Conservation (phyloP, 2,888 invertebrate genomes). For the Drosophila nr. medialis region DNA sequence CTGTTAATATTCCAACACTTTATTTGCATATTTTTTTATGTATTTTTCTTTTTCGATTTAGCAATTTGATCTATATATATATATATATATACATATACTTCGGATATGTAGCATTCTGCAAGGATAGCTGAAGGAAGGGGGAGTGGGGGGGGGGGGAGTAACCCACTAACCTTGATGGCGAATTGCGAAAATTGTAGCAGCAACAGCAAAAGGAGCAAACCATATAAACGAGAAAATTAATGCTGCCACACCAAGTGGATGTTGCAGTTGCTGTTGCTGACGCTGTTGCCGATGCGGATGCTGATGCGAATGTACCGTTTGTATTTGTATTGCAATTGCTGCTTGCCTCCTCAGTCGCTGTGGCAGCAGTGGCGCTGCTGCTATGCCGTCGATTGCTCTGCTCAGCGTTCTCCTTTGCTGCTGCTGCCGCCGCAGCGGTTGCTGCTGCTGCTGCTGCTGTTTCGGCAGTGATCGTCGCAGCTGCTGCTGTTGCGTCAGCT, state of each 20-base stretch:
- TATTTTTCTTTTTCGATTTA: background rate
- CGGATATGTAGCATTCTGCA: background rate
- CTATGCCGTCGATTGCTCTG: conserved; percentile 47
- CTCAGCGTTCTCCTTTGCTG: conserved; percentile 30
- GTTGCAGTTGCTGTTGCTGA: conserved; percentile 59
- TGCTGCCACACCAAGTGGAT: conserved; percentile 81
- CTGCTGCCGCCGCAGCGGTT: conserved; percentile 53
- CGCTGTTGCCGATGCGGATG: conserved; percentile 36
- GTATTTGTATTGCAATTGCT: conserved; percentile 43
- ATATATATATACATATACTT: background rate
- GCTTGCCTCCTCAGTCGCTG: conserved; percentile 57
- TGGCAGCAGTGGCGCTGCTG: conserved; percentile 61
- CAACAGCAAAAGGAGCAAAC: conserved; percentile 83
- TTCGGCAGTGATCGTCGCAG: conserved; percentile 75
- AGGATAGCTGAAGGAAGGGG: background rate
- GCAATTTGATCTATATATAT: background rate
- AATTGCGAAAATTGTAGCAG: conserved; percentile 82
- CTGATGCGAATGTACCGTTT: conserved; percentile 29
- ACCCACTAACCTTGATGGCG: conserved; percentile 80
- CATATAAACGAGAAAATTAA: conserved; percentile 83
- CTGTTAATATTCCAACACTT: background rate
- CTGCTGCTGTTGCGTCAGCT: conserved; percentile 73
- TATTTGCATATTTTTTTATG: background rate
- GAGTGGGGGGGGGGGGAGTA: background rate
- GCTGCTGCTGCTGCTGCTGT: conserved; percentile 55